Evolutionary conservation across 2,797 vertebrate species (phyloP), one percentile per base, ranked within the genome.

Genomic region (Pantherophis vulpinus): DNA sequence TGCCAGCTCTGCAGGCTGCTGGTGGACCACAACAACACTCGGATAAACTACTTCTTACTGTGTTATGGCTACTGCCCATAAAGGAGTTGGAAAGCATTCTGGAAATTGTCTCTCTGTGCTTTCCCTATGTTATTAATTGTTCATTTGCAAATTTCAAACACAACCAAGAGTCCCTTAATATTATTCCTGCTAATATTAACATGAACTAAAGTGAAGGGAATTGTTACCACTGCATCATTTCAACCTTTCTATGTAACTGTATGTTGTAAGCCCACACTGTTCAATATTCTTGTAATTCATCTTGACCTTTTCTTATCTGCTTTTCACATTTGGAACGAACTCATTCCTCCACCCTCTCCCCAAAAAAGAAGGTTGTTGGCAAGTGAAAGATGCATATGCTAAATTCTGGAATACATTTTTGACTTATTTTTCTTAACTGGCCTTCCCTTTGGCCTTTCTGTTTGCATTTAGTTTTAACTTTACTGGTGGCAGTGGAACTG

Each of bases 391-490:
- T 14, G 88, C 1, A 1, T 61, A 91, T 94, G 86, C 89, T 93
- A 95, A 97, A 96, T 93, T 93, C 92, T 90, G 93, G 92, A 95
- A 96, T 96, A 89, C 93, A 95, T 97, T 97, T 97, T 58, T 93
- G 89, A 91, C 61, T 83, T 95, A 60, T 93, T 91, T 95, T 91
- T 97, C 87, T 94, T 94, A 29, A 93, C 95, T 0, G 3, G 90
- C 86, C 88, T 93, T 89, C 95, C 94, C 87, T 86, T 91, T 94
- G 95, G 94, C 90, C 86, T 95, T 94, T 93, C 96, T 91, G 0
- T 10, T 95, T 96, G 91, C 88, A 89, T 96, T 95, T 87, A 93
- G 89, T 94, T 94, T 93, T 95, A 92, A 95, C 94, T 97, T 97
- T 95, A 94, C 96, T 97, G 70, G 93, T 97, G 95, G 95, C 91